phyloP scores from a whole-genome alignment of 2,113 vertebrate genomes.

The Rhea pennata region DNA sequence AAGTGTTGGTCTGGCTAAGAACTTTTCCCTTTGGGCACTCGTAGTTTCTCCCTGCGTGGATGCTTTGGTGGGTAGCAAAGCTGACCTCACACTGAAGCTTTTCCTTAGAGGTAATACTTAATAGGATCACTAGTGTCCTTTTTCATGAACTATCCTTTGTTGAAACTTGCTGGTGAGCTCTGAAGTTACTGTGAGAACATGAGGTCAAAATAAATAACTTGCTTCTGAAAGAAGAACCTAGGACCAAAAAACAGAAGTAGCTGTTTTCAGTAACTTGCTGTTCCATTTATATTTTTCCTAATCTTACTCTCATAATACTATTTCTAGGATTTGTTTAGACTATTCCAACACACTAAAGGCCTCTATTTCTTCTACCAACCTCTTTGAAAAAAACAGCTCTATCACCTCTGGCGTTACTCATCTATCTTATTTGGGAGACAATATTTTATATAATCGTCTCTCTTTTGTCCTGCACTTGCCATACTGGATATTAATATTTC shows the following conservation, averaged over 20 bases:
- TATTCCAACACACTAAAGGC: not conserved
- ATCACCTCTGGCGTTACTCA: constrained; percentile 16
- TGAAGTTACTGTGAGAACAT: not conserved
- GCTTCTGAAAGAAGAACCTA: not conserved
- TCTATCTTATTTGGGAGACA: not conserved
- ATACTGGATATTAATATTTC: not conserved
- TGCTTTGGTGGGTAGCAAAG: not conserved
- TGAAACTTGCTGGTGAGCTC: not conserved
- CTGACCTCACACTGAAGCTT: not conserved
- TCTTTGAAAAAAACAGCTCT: not conserved
- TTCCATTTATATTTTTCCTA: constrained; percentile 25
- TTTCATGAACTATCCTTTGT: not conserved
- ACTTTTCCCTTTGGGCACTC: not conserved
- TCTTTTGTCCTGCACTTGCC: not conserved
- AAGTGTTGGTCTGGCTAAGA: not conserved
- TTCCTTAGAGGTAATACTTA: not conserved
- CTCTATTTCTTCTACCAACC: not conserved
- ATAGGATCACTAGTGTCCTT: not conserved
- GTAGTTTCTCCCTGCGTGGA: not conserved
- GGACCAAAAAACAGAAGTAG: not conserved
- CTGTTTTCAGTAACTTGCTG: not conserved
- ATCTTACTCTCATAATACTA: not conserved
- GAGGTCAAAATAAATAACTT: constrained; percentile 1
- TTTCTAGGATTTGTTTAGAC: not conserved
- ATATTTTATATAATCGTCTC: constrained; percentile 5